Percentiles rank a stretch among this genome's conserved stretches.
phyloP scores from a whole-genome alignment of 2,888 invertebrate species.

The Orthonychiurus folsomi region DNA sequence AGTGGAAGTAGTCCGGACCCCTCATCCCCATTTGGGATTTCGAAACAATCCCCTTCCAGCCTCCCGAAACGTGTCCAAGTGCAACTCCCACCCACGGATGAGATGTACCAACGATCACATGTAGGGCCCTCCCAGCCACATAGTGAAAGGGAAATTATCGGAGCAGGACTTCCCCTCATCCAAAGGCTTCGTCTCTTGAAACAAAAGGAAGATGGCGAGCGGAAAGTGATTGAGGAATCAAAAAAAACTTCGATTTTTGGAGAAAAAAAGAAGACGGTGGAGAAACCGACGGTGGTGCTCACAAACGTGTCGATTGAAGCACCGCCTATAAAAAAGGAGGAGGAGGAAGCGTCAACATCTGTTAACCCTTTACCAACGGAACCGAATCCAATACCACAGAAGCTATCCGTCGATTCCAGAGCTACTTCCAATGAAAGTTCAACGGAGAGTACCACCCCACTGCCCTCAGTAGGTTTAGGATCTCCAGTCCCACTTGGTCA shows the following conservation, averaged over 20 bases:
- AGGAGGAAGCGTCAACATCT: no score
- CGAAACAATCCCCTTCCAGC: slow-evolving; percentile 26
- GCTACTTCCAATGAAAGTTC: slow-evolving; percentile 12
- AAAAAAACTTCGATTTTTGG: slow-evolving; percentile 30
- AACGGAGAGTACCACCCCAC: slow-evolving; percentile 5
- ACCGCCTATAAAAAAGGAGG: no score
- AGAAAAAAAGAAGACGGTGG: no score
- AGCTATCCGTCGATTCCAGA: slow-evolving; percentile 2
- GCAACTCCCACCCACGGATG: slow-evolving; percentile 16
- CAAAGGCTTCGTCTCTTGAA: slow-evolving; percentile 68
- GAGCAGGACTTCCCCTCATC: slow-evolving; percentile 72
- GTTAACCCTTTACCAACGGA: no score
- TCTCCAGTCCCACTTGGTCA: background rate
- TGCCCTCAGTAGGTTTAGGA: background rate
- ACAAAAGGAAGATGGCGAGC: slow-evolving; percentile 66
- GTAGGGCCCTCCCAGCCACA: background rate
- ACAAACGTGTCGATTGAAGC: no score
- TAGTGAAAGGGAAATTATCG: slow-evolving; percentile 52
- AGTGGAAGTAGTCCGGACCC: slow-evolving; percentile 9
- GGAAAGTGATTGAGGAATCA: slow-evolving; percentile 40
- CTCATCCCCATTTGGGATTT: slow-evolving; percentile 12
- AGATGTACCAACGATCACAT: background rate
- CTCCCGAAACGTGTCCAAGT: slow-evolving; percentile 17
- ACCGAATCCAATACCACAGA: no score
- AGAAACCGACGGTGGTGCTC: no score